These are phyloP conservation scores for Centropus unirufus DNA, from an alignment of 2,113 vertebrate genomes.

Conservation along the genomic window DNA sequence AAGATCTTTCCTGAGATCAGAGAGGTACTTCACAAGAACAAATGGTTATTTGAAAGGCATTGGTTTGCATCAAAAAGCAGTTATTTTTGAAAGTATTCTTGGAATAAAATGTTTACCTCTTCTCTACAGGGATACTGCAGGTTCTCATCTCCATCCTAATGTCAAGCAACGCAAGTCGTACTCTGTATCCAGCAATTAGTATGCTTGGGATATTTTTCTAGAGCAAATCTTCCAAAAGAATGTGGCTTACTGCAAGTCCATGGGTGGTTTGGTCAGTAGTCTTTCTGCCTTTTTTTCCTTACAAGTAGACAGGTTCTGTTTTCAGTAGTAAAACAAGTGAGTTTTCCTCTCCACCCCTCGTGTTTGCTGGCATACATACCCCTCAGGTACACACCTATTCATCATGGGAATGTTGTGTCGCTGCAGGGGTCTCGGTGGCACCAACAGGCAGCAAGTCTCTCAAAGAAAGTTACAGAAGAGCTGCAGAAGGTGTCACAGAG, in stretches of 20 bases:
- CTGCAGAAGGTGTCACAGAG: neutral
- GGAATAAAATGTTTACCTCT: neutral
- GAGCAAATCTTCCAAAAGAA: neutral
- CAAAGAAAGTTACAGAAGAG: neutral
- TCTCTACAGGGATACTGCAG: neutral
- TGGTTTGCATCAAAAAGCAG: neutral
- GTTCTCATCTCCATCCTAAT: neutral
- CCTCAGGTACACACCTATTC: neutral
- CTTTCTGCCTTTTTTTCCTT: neutral
- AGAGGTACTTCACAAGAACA: neutral
- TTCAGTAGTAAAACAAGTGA: neutral
- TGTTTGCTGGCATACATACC: neutral
- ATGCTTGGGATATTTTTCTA: neutral
- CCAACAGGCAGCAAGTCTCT: neutral
- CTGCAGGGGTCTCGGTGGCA: neutral
- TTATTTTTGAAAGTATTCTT: neutral
- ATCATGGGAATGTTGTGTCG: neutral
- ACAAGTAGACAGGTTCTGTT: neutral
- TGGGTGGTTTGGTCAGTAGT: neutral
- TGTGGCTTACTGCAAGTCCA: neutral
- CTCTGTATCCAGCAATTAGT: neutral
- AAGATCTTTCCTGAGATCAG: neutral
- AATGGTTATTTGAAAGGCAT: neutral
- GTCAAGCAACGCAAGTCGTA: neutral
- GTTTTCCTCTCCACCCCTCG: neutral